These are phyloP conservation scores for Tholera decimalis DNA, from an alignment of 2,888 invertebrate species.

Conservation along the genomic window DNA sequence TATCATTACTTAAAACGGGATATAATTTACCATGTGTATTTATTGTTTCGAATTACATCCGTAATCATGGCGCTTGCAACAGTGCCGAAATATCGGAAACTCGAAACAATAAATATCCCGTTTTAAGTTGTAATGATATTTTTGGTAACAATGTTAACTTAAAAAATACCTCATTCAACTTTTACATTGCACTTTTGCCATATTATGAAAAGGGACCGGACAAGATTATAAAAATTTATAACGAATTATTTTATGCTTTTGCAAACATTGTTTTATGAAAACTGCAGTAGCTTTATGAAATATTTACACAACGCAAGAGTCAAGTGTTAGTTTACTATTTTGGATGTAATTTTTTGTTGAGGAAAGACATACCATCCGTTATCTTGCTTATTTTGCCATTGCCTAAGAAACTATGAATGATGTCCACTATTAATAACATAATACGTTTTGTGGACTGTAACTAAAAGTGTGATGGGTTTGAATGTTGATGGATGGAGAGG, in stretches of 20 bases:
- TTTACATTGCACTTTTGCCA: no score
- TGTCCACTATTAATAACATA: neutral
- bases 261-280: neutral
- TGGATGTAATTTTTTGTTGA: neutral
- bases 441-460: neutral
- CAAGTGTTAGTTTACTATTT: constrained; percentile 4
- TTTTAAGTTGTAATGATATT: no score
- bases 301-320: neutral
- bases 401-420: neutral
- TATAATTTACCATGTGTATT: no score
- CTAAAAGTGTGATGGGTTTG: no score
- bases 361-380: neutral
- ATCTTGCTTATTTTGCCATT: constrained; percentile 2
- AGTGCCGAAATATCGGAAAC: no score
- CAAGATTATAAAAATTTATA: neutral
- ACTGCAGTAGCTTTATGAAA: neutral
- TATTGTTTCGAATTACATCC: no score
- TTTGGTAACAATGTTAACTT: no score
- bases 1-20: no score
- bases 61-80: no score
- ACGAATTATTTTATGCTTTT: neutral
- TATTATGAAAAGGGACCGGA: neutral
- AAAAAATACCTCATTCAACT: no score
- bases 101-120: no score
- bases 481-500: no score